Conservation (phyloP, 2,113 vertebrate species). For the human (Homo sapiens) region DNA sequence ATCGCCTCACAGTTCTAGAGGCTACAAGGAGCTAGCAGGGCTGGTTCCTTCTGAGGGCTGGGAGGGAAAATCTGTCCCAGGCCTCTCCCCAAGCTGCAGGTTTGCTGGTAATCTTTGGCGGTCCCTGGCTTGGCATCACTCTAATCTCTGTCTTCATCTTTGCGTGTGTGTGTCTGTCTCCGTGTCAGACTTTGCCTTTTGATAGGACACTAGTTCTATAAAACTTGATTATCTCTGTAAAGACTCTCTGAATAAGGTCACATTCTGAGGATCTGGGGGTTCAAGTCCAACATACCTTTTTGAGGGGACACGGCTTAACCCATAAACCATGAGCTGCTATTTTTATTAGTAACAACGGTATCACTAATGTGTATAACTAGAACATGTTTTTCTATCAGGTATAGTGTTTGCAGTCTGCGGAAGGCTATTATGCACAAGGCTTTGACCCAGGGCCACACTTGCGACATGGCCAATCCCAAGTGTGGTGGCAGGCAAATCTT, state of each 20-base stretch:
- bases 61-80: neutral
- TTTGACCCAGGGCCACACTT: neutral
- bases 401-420: neutral
- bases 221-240: neutral
- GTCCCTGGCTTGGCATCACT: neutral
- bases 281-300: neutral
- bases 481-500: neutral
- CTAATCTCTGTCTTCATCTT: neutral
- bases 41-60: neutral
- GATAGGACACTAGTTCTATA: neutral
- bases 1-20: neutral
- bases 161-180: neutral
- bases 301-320: neutral
- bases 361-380: neutral
- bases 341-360: neutral
- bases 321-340: neutral
- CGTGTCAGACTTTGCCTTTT: neutral
- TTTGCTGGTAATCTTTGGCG: neutral
- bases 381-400: neutral
- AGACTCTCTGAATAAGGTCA: neutral
- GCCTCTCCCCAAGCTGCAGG: neutral
- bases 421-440: accelerated
- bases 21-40: neutral
- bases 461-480: neutral
- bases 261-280: neutral